phyloP scores from a whole-genome alignment of 2,888 invertebrate genomes.

The Pomacea canaliculata region DNA sequence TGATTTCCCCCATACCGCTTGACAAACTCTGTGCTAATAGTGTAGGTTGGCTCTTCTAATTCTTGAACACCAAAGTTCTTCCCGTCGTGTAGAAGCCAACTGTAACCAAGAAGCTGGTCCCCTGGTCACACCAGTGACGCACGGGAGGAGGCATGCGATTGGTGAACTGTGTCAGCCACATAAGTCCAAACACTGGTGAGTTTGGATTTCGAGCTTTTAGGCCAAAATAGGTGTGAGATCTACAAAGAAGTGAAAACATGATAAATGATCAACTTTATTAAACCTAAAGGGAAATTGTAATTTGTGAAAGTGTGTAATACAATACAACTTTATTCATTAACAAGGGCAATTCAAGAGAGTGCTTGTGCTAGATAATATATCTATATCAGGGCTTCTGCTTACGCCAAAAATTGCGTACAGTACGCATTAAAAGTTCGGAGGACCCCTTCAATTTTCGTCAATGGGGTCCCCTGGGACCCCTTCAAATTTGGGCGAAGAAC shows the following conservation, averaged over 20 bases:
- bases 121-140: constrained; percentile 79
- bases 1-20: constrained; percentile 84
- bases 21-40: constrained; percentile 87
- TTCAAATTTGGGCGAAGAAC: no score
- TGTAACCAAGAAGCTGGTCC: constrained; percentile 74
- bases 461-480: no score
- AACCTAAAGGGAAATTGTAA: not conserved
- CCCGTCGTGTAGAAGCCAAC: constrained; percentile 95
- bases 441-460: no score
- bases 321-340: no score
- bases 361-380: no score
- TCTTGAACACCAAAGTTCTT: constrained; percentile 90
- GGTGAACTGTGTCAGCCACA: constrained; percentile 89
- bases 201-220: constrained; percentile 89
- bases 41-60: constrained; percentile 84
- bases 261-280: not conserved
- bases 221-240: constrained; percentile 68
- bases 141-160: constrained; percentile 80
- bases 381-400: no score
- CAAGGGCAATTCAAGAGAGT: no score
- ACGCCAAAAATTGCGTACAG: no score
- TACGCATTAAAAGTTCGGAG: no score
- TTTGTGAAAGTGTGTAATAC: no score
- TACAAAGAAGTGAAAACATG: constrained; percentile 68
- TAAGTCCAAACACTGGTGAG: constrained; percentile 91